Evolutionary conservation across 2,113 vertebrate genomes (phyloP), one percentile per base, ranked within the genome.

Genomic region (Pterophyllum scalare): DNA sequence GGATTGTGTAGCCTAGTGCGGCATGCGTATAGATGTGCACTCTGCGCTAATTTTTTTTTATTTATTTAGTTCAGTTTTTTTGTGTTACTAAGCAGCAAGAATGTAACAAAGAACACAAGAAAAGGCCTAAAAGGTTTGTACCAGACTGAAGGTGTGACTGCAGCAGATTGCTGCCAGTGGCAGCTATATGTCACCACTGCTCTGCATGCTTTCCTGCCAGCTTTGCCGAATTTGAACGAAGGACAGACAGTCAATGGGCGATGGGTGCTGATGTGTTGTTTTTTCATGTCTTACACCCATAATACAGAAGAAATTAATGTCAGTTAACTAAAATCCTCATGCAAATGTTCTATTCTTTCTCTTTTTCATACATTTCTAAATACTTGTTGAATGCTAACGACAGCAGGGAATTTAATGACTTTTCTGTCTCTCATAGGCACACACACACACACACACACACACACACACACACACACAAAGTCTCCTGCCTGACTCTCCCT

Each of bases 361-460:
- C 58, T 76, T 22, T 54, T 38, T 85, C 83, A 79, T 78, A 60
- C 70, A 40, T 82, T 83, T 90, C 38, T 79, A 67, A 86, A 80
- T 81, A 92, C 78, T 89, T 92, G 90, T 92, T 91, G 87, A 88
- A 82, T 82, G 62, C 54, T 81, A 46, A 82, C 72, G 80, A 60
- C 81, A 82, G 43, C 56, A 60, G 72, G 54, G 59, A 78, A 43
- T 74, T 84, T 87, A 87, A 87, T 85, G 82, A 88, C 84, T 88
- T 91, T 77, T 20, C 46, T 49, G 2, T 5, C 43, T 5, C 35
- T 9, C 35, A 38, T 1, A 38, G 6, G 2, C 33, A 35, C 43
- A 46, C 43, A 4, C 59, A 64, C 38, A 62, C 52, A 77, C 75
- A 77, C 72, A 40, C 75, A 49, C 77, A 56, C 46, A 40, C 13